Base-by-base conservation (phyloP, 2,888 invertebrate genomes). In the Deilephila porcellus region DNA sequence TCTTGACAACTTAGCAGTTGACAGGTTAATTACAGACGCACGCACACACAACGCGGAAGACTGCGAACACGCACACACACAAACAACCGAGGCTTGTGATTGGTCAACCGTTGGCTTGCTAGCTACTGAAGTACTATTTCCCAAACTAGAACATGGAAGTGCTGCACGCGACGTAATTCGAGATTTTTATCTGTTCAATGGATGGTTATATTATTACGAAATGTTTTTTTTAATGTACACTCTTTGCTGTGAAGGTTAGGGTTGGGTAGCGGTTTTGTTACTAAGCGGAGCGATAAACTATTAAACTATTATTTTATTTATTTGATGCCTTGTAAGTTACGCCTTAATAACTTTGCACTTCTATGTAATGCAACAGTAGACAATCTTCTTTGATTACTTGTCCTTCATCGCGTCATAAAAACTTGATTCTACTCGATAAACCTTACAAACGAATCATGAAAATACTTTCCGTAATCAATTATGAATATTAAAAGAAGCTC, bases 101-200 rank as follows among this genome's bases (percentile, higher is more conserved):
- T 71, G 59, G 71, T 11, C 32, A 34, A 71, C 14, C n/a, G 34
- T 8, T 59, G 6, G 20, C 8, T 71, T 11, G 34, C 34, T 32
- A 20, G 67, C 67, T 67, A 37, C 52, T 14, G 53, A 20, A 32
- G 56, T 56, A 63, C 60, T 70, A 53, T 70, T 73, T 73, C 63
- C 70, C 70, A 74, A 74, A 71, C 20, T 71, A 71, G 71, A 74
- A 63, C 73, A 71, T 62, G 73, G 63, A 56, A 86, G 85, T 86
- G 83, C 86, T 86, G 85, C 93, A 93, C 92, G 93, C 91, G 85
- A 92, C 86, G 89, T 88, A 88, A 88, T 88, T 89, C 83, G 80
- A 90, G 93, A 93, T 93, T 83, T 82, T 88, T 91, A 93, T 93
- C 93, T 91, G 89, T 86, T 88, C 93, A 92, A 92, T 93, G 91